phyloP scores from a whole-genome alignment of 2,113 vertebrate species.

The Centropus bengalensis region DNA sequence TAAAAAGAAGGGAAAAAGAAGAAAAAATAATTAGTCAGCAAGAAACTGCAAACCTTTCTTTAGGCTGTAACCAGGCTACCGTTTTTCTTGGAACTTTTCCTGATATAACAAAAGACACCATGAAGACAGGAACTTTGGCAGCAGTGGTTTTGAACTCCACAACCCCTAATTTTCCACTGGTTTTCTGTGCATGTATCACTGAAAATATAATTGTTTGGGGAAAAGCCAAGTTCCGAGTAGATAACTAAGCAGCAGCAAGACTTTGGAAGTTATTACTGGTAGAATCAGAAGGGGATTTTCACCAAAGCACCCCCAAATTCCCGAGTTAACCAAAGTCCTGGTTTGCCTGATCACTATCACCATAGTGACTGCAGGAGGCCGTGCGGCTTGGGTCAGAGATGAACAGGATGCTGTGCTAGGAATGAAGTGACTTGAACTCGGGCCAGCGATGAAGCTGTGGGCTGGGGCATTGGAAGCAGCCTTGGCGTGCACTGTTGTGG shows the following conservation, averaged over 20 bases:
- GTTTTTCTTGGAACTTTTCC: slow-evolving; percentile 1
- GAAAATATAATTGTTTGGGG: not conserved
- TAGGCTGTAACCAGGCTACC: not conserved
- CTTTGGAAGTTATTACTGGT: not conserved
- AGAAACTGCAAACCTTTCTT: not conserved
- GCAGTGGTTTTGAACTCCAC: not conserved
- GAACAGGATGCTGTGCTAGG: accelerated
- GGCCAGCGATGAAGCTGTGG: not conserved
- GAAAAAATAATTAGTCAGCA: not conserved
- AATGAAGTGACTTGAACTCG: not conserved
- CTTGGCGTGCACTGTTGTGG: not conserved
- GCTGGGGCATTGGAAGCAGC: not conserved
- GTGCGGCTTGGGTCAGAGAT: accelerated
- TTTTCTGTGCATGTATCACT: not conserved
- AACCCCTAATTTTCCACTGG: not conserved
- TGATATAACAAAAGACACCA: not conserved
- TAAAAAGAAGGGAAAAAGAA: not conserved
- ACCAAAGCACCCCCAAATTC: not conserved
- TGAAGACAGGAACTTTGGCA: slow-evolving; percentile 29
- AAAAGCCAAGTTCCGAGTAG: not conserved
- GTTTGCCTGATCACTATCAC: not conserved
- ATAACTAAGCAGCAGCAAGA: not conserved
- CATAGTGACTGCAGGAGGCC: not conserved
- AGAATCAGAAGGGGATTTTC: not conserved
- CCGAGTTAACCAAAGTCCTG: not conserved